Evolutionary conservation across 2,888 invertebrate genomes (phyloP).

Genomic region (Nomada goodeniana): DNA sequence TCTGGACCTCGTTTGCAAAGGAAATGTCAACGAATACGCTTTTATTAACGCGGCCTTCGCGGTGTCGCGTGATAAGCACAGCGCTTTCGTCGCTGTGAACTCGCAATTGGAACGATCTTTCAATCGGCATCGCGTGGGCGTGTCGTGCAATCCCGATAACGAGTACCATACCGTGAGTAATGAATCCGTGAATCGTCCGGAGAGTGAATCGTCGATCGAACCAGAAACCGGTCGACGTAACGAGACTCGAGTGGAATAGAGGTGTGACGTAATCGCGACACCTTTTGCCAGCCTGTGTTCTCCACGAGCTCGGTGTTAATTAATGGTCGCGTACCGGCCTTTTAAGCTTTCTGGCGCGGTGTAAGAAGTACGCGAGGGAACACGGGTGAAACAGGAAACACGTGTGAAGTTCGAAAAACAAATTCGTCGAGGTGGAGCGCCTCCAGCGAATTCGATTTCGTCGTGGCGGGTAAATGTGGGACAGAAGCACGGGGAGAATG

Average conservation of each 20-base stretch:
- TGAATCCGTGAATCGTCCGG: slow-evolving; percentile 19
- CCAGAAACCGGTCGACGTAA: slow-evolving; percentile 8
- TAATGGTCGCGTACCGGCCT: slow-evolving; percentile 1
- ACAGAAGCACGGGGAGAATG: neutral
- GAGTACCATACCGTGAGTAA: slow-evolving; percentile 27
- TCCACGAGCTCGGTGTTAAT: slow-evolving; percentile 24
- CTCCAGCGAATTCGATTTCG: neutral
- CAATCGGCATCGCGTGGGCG: neutral
- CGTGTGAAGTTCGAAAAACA: neutral
- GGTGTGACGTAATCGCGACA: slow-evolving; percentile 30
- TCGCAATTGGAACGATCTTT: slow-evolving; percentile 34
- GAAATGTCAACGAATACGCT: neutral
- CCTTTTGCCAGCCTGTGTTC: slow-evolving; percentile 20
- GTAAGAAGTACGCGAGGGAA: too few relatives aligned
- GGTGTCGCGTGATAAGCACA: slow-evolving; percentile 15
- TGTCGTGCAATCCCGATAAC: slow-evolving; percentile 47
- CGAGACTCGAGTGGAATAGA: slow-evolving; percentile 16
- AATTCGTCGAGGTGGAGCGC: neutral
- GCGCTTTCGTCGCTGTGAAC: slow-evolving; percentile 10
- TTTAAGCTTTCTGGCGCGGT: neutral
- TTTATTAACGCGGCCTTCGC: neutral
- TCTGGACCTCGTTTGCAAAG: neutral
- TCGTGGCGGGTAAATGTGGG: neutral
- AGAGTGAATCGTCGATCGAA: slow-evolving; percentile 8
- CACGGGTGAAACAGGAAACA: neutral